Conservation (phyloP, 2,888 invertebrate genomes). For the Drosophila seclusa region DNA sequence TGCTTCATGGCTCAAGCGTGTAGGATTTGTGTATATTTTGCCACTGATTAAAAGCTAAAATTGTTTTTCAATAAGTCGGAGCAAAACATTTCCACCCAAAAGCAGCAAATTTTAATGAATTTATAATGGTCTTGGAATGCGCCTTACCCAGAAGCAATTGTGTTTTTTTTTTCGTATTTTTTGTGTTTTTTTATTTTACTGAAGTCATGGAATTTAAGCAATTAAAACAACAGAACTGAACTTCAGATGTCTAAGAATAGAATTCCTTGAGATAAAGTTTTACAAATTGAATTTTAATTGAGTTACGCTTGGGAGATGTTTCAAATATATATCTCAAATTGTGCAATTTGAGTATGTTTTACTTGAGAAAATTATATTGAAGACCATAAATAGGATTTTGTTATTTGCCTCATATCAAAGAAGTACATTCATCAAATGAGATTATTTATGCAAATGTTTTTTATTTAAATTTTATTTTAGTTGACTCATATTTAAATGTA, state of each 20-base stretch:
- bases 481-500: constrained; percentile 13
- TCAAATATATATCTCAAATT: neutral
- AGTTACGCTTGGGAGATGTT: neutral
- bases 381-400: neutral
- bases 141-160: constrained; percentile 13
- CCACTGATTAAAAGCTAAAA: constrained; percentile 60
- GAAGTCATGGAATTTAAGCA: constrained; percentile 37
- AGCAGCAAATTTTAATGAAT: constrained; percentile 34
- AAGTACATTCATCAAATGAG: neutral
- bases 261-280: constrained; percentile 6
- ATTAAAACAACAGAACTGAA: constrained; percentile 12
- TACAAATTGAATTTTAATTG: neutral
- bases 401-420: neutral
- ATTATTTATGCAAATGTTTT: neutral
- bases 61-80: constrained; percentile 58
- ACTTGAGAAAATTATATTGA: neutral
- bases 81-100: constrained; percentile 7
- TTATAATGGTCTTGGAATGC: constrained; percentile 29
- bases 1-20: constrained; percentile 32
- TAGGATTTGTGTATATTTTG: constrained; percentile 24
- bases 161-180: neutral
- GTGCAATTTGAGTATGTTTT: neutral
- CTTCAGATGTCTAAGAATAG: constrained; percentile 22
- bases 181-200: neutral
- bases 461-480: neutral